Conservation (phyloP, 2,797 vertebrate species). For the Peromyscus nudipes region DNA sequence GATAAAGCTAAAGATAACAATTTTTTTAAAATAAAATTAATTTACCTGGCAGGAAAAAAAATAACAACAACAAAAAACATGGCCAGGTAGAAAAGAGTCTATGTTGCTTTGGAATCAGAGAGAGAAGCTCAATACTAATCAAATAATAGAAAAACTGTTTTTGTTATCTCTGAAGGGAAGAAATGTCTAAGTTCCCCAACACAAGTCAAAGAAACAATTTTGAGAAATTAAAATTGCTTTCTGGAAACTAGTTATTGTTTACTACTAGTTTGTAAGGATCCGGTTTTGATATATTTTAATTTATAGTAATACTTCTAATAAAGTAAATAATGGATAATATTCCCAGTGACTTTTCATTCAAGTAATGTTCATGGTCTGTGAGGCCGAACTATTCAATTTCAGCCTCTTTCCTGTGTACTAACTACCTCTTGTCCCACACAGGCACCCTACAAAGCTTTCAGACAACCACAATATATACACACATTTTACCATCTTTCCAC, state of each 20-base stretch:
- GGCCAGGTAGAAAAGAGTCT: not conserved
- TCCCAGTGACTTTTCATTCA: not conserved
- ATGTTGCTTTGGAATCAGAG: not conserved
- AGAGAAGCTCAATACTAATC: not conserved
- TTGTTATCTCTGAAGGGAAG: not conserved
- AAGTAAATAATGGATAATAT: not conserved
- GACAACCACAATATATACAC: not conserved
- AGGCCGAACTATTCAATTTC: not conserved
- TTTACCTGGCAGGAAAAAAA: not conserved
- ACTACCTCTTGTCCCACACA: not conserved
- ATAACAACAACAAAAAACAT: not conserved
- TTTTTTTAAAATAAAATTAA: conserved; percentile 47
- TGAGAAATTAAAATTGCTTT: conserved; percentile 19
- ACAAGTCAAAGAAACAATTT: conserved; percentile 10
- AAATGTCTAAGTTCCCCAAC: not conserved
- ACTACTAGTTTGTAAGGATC: conserved; percentile 19
- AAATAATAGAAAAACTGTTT: not conserved
- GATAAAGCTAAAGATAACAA: not conserved
- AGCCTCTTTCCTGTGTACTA: not conserved
- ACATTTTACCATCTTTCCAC: not conserved
- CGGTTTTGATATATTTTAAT: conserved; percentile 23
- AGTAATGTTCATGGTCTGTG: not conserved
- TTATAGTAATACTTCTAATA: conserved; percentile 20
- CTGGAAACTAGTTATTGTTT: not conserved
- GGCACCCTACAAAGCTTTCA: not conserved